Evolutionary conservation across 2,888 invertebrate species (phyloP).

Genomic region (Clitarchus hookeri): DNA sequence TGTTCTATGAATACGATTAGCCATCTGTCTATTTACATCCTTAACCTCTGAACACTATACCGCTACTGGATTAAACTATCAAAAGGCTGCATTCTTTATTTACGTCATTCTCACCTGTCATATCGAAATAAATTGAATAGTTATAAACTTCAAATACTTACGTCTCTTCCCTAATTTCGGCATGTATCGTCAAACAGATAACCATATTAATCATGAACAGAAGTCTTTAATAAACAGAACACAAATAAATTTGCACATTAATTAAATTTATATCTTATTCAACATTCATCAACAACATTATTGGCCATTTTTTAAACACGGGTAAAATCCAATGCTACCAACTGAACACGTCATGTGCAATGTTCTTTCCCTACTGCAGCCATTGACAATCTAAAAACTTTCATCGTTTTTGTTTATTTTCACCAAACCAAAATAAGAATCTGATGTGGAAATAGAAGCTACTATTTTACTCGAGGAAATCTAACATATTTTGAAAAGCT

Average conservation of each 20-base stretch:
- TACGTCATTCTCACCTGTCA: neutral
- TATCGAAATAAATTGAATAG: neutral
- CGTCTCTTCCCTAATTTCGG: conserved; percentile 20
- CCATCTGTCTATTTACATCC: no score
- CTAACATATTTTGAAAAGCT: no score
- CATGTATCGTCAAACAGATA: conserved; percentile 8
- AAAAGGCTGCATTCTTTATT: no score
- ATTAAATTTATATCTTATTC: neutral
- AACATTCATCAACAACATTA: neutral
- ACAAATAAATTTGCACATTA: neutral
- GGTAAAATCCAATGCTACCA: neutral
- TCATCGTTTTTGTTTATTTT: no score
- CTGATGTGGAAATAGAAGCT: no score
- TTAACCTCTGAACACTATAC: no score
- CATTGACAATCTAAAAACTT: no score
- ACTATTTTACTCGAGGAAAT: no score
- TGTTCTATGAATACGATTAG: no score
- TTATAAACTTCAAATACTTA: neutral
- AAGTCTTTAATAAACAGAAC: neutral
- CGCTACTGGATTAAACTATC: no score
- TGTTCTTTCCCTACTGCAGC: no score
- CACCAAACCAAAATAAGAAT: no score
- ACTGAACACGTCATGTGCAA: neutral
- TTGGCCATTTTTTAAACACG: neutral
- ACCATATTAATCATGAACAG: conserved; percentile 27